Evolutionary conservation across 2,797 vertebrate genomes (phyloP), one percentile per base, ranked within the genome.

Genomic region (Lutjanus argentimaculatus): DNA sequence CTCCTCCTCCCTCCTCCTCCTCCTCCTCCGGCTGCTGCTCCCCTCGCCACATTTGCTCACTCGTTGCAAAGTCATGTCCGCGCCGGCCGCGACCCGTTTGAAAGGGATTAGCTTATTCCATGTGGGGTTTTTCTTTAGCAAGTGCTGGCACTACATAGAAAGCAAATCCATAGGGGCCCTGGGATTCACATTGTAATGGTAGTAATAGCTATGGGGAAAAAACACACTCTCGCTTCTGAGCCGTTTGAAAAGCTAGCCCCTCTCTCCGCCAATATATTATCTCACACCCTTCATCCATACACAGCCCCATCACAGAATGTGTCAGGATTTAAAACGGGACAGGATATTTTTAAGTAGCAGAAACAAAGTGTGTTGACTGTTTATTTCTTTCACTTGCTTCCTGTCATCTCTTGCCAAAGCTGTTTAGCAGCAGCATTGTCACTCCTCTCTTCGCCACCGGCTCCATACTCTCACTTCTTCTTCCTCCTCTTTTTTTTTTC

Each of bases 351-450:
- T 95, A 94, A 95, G 92, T 87, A 93, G 93, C 89, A 86, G 83
- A 92, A 93, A 93, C 90, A 92, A 94, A 95, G 91, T 91, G 85
- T 92, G 85, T 89, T 92, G 91, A 92, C 88, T 95, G 94, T 95
- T 94, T 94, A 89, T 94, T 94, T 95, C 91, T 92, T 90, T 88
- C 80, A 71, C 90, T 93, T 77, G 84, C 85, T 88, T 91, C 87
- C 92, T 95, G 93, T 96, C 95, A 95, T 96, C 95, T 94, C 81
- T 40, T 95, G 94, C 95, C 94, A 96, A 95, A 94, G 93, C 93
- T 91, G 91, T 95, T 95, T 90, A 95, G 91, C 89, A 42, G 90
- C 89, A 75, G 88, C 87, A 93, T 94, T 95, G 94, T 95, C 91
- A 87, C 91, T 91, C 83, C 85, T 86, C 82, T 83, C 89, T 89